These are phyloP conservation scores for Stratiomys singularior DNA, from an alignment of 2,888 invertebrate species.

Conservation along the genomic window DNA sequence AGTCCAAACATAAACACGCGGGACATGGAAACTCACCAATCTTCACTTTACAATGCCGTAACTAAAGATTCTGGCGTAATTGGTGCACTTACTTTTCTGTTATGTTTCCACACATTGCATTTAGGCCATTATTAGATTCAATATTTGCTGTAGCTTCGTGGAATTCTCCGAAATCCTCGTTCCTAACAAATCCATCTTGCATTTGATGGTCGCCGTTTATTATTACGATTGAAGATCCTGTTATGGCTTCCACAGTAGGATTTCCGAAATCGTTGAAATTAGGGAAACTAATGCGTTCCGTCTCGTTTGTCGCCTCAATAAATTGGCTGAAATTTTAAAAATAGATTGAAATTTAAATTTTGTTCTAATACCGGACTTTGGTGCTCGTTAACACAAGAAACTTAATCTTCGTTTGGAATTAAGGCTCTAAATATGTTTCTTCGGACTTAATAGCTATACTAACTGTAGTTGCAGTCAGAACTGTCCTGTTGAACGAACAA, in stretches of 20 bases:
- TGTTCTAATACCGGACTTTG: no score
- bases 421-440: no score
- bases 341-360: no score
- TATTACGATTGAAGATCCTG: constrained; percentile 52
- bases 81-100: constrained; percentile 63
- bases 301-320: background rate
- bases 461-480: no score
- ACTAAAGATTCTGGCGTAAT: no score
- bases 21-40: constrained; percentile 11
- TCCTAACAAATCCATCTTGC: constrained; percentile 41
- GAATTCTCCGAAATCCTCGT: constrained; percentile 60
- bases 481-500: no score
- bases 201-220: constrained; percentile 46
- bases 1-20: background rate
- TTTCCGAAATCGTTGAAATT: constrained; percentile 21
- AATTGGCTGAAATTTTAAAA: constrained; percentile 45
- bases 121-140: constrained; percentile 65
- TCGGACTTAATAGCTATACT: no score
- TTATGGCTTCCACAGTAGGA: constrained; percentile 49
- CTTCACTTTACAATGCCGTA: no score
- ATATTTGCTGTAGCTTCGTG: constrained; percentile 66
- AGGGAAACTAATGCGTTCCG: constrained; percentile 9
- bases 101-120: constrained; percentile 69
- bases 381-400: no score
- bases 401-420: no score